Percentiles rank a stretch among this genome's conserved stretches.
phyloP scores from a whole-genome alignment of 35 echinoderm and acorn worm genomes.

The Hemicentrotus pulcherrimus region DNA sequence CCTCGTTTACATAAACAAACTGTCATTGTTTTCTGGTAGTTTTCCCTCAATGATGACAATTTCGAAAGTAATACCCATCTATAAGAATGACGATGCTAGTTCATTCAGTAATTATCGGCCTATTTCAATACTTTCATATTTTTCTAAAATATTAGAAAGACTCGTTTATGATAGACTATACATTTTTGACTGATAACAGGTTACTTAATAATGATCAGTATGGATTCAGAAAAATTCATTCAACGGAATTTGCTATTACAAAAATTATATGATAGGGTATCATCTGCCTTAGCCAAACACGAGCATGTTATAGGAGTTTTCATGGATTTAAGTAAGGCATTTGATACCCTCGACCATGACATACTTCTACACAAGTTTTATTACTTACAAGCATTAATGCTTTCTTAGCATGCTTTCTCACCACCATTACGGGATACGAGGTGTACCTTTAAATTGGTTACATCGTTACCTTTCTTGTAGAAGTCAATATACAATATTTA shows the following conservation, averaged over 20 bases:
- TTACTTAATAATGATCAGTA: not conserved
- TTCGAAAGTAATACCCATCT: conserved; percentile 21
- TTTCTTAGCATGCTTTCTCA: no score
- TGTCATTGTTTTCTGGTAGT: conserved; percentile 19
- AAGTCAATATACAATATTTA: conserved; percentile 51
- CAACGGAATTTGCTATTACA: not conserved
- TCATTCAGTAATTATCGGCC: not conserved
- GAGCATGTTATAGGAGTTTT: no score
- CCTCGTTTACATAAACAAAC: not conserved
- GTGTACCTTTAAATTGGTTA: conserved; percentile 51
- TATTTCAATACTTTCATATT: not conserved
- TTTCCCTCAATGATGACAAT: not conserved
- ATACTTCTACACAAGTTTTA: conserved; percentile 42
- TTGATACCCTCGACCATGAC: conserved; percentile 63
- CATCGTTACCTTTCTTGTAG: conserved; percentile 50
- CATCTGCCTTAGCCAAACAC: no score
- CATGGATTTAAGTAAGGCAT: conserved; percentile 66
- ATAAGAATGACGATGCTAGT: conserved; percentile 5
- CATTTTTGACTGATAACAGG: not conserved
- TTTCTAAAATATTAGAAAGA: not conserved
- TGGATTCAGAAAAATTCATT: conserved; percentile 16
- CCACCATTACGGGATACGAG: conserved; percentile 60
- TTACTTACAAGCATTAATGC: no score
- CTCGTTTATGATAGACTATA: conserved; percentile 25
- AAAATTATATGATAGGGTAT: conserved; percentile 33